phyloP scores from a whole-genome alignment of 2,797 vertebrate genomes.

The Alosa sapidissima region DNA sequence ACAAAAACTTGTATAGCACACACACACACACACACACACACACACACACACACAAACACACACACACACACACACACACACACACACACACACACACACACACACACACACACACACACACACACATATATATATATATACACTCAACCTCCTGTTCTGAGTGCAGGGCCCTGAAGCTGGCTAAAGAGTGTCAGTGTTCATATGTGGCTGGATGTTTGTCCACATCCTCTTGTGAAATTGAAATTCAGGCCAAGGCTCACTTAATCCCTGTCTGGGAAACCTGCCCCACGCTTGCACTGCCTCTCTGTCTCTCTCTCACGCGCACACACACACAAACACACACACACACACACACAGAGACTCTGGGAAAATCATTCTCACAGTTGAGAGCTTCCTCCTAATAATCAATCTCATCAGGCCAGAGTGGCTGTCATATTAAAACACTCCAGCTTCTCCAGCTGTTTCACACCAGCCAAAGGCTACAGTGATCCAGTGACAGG shows the following conservation, averaged over 20 bases:
- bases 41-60: neutral
- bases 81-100: neutral
- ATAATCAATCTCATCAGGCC: conserved; percentile 1
- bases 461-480: neutral
- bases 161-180: neutral
- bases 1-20: neutral
- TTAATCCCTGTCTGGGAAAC: conserved; percentile 19
- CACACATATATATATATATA: neutral
- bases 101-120: neutral
- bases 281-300: neutral
- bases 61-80: neutral
- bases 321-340: neutral
- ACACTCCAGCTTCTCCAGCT: neutral
- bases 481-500: neutral
- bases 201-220: conserved; percentile 10
- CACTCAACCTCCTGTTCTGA: neutral
- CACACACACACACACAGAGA: neutral
- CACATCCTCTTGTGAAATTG: conserved; percentile 14
- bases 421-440: neutral
- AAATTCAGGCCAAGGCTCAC: conserved; percentile 19
- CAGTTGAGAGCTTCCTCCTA: neutral
- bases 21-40: neutral
- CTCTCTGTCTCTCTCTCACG: neutral
- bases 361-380: neutral
- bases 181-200: neutral